Percentiles rank a stretch among this genome's conserved stretches.
These are phyloP conservation scores for Platysternon megacephalum DNA, from an alignment of 2,113 vertebrate species.

Conservation along the genomic window DNA sequence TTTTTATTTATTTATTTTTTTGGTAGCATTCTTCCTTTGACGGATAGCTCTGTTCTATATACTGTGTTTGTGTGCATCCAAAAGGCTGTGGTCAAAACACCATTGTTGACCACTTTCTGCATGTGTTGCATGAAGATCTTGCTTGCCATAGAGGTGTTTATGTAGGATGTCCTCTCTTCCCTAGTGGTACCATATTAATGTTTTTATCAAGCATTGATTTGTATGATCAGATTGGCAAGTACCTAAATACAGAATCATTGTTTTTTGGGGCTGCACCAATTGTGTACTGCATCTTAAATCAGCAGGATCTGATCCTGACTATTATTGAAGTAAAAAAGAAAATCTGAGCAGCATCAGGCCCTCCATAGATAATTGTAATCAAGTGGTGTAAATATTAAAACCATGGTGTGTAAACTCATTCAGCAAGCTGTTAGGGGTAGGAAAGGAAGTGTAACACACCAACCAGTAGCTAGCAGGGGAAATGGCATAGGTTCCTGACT, in stretches of 20 bases:
- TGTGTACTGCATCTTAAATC: rapidly evolving
- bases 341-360: not conserved
- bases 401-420: not conserved
- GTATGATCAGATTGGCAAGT: not conserved
- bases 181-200: rapidly evolving
- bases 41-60: not conserved
- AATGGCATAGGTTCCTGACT: not conserved
- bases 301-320: not conserved
- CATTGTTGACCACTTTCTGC: rapidly evolving
- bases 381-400: not conserved
- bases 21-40: not conserved
- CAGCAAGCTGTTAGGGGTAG: not conserved
- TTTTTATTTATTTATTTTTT: no score
- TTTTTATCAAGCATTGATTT: not conserved
- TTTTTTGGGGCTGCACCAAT: no score
- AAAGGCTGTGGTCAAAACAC: not conserved
- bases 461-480: not conserved
- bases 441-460: slow-evolving; percentile 7
- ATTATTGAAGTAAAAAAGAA: not conserved
- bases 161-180: not conserved
- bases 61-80: not conserved
- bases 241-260: not conserved
- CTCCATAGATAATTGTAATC: not conserved
- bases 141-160: rapidly evolving
- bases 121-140: rapidly evolving